Base-by-base conservation (phyloP, 2,113 vertebrate genomes). In the Polyodon spathula region DNA sequence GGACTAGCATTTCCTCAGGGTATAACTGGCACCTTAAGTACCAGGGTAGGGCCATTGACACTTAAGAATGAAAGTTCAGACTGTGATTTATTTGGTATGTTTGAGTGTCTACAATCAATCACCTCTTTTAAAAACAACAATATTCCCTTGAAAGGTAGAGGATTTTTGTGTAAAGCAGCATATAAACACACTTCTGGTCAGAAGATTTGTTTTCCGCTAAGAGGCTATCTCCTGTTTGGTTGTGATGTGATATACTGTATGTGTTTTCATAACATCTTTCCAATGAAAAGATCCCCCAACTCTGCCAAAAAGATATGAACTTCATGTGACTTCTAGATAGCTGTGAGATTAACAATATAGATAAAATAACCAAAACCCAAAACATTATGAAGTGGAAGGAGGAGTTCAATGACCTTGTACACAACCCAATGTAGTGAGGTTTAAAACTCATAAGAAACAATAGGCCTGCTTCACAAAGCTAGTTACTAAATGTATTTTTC, bases 1-100 rank as follows among this genome's bases (percentile, higher is more conserved):
- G 81, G 77, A 83, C 80, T 78, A 80, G 78, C 75, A 71, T 81
- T 76, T 68, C 86, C 86, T 76, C 74, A 0, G 84, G 86, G 75
- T 76, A 73, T n/a, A 81, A 80, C 68, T 66, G 67, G 72, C 76
- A 73, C 74, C 75, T 80, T 67, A 75, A 67, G 75, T 73, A 72
- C 66, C 63, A 58, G 68, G 69, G 69, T 73, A 73, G 76, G 77
- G 79, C 81, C 78, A 78, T 75, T 81, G 81, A 86, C 77, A 77
- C 75, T 80, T 80, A 70, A 74, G 73, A 71, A 73, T 64, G 52
- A 74, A 81, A 76, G 75, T 79, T 77, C 74, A 61, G 66, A 73
- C 70, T 70, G 61, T 53, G 65, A 65, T 67, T 69, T 69, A 71
- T 79, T 83, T 79, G 71, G 70, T 63, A 63, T 58, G 69, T 77